These are phyloP conservation scores for Morbakka virulenta DNA, from an alignment of 30 jellyfish, hydroid and myxozoan species.

Conservation along the genomic window DNA sequence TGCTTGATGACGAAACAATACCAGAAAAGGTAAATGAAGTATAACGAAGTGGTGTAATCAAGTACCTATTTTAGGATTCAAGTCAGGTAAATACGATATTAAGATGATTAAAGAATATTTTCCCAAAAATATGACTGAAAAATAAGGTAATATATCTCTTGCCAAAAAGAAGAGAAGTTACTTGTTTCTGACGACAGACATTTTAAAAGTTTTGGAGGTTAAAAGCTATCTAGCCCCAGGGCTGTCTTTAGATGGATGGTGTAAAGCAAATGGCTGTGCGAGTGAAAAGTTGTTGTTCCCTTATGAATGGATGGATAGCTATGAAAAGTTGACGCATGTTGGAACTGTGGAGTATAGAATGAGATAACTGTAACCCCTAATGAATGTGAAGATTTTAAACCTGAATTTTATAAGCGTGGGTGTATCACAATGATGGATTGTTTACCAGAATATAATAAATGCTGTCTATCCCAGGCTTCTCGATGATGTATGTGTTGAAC, in stretches of 20 bases:
- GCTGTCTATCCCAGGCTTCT: conserved; percentile 35
- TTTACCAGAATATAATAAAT: conserved; percentile 12
- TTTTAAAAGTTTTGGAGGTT: conserved; percentile 10
- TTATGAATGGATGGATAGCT: conserved; percentile 18
- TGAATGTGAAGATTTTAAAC: conserved; percentile 1
- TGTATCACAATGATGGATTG: conserved; percentile 15
- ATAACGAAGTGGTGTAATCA: neutral
- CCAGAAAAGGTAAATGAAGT: neutral
- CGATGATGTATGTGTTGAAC: conserved; percentile 28
- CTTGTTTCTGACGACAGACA: neutral
- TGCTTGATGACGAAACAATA: neutral
- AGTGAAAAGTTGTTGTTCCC: conserved; percentile 21
- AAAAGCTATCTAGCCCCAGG: conserved; percentile 18
- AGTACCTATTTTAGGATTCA: conserved; percentile 12
- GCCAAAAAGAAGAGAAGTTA: conserved; percentile 14
- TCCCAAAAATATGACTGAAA: neutral
- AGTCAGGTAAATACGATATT: conserved; percentile 15
- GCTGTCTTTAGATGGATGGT: neutral
- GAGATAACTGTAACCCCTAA: neutral
- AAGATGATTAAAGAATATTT: conserved; percentile 7
- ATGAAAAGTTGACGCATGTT: neutral
- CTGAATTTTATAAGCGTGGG: neutral
- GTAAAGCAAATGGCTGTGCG: neutral
- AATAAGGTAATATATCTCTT: neutral
- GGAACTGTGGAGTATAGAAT: too few relatives aligned